These are phyloP conservation scores for Tetranychus truncatus DNA, from an alignment of 2,888 invertebrate species.

Conservation along the genomic window DNA sequence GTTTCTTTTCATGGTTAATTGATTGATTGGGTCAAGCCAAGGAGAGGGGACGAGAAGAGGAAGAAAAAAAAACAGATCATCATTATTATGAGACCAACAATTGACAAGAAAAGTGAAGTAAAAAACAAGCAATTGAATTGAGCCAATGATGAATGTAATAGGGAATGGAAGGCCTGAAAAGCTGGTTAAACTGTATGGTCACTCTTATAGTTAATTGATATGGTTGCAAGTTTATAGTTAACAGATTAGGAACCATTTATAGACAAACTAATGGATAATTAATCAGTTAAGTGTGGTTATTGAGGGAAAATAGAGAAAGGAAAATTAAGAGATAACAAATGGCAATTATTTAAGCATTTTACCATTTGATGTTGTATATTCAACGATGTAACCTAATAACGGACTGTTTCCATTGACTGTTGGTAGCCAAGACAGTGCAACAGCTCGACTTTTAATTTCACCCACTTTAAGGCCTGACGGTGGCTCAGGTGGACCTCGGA, in stretches of 20 bases:
- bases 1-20: not conserved
- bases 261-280: not conserved
- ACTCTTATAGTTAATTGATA: not conserved
- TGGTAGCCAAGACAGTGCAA: not conserved
- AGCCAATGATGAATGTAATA: not conserved
- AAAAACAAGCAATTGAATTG: not conserved
- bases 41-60: not conserved
- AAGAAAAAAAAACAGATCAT: not conserved
- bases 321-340: not conserved
- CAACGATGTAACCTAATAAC: conserved; percentile 7
- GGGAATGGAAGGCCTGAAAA: not conserved
- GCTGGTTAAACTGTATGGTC: not conserved
- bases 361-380: conserved; percentile 10
- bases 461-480: not conserved
- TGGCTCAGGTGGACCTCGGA: conserved; percentile 47
- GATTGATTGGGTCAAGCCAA: not conserved
- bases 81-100: not conserved
- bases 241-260: not conserved
- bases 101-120: not conserved
- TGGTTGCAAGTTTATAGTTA: not conserved
- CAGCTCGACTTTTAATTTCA: conserved; percentile 5
- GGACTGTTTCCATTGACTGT: conserved; percentile 12
- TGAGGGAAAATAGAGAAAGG: not conserved
- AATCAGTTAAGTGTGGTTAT: not conserved
- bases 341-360: not conserved